Base-by-base conservation (phyloP, 37 sponge, comb jelly and placozoan genomes). In the Ianthella basta region DNA sequence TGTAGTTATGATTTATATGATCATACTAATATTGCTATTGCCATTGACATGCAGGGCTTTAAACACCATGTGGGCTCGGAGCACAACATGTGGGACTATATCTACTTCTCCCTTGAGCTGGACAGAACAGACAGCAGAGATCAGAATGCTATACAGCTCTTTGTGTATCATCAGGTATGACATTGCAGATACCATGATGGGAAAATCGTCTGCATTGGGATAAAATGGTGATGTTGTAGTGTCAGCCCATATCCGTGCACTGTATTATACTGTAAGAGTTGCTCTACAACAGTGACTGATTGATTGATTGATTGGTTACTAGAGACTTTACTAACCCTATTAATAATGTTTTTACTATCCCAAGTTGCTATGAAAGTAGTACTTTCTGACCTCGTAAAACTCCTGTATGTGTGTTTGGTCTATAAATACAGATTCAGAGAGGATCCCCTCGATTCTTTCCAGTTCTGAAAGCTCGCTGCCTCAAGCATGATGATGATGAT, bases 1-100 rank as follows among this genome's bases (percentile, higher is more conserved):
- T n/a, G n/a, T n/a, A n/a, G 4, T 8, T 30, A 12, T 30, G 6
- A n/a, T n/a, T n/a, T n/a, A n/a, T n/a, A n/a, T n/a, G n/a, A n/a
- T n/a, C n/a, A n/a, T n/a, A n/a, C n/a, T 64, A 3, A 32, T 64
- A 25, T 64, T 8, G n/a, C n/a, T n/a, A n/a, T 33, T 37, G 8
- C 40, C 10, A 13, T 4, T 29, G 10, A 61, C 13, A 4, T 55
- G 39, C 56, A 83, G 89, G 89, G 89, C 27, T 88, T 88, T 63
- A 35, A 72, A 15, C 63, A 88, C 36, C 89, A 88, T 27, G 78
- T 88, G 15, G 79, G 75, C 41, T 66, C 75, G 54, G 89, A 88
- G 16, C 89, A 88, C 79, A 88, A 88, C 55, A 88, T 88, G 89
- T 88, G 89, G 89, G 25, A 85, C 68, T 88, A 88, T 65, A 69